Evolutionary conservation across 2,113 vertebrate species (phyloP).

Genomic region (Plestiodon gilberti): DNA sequence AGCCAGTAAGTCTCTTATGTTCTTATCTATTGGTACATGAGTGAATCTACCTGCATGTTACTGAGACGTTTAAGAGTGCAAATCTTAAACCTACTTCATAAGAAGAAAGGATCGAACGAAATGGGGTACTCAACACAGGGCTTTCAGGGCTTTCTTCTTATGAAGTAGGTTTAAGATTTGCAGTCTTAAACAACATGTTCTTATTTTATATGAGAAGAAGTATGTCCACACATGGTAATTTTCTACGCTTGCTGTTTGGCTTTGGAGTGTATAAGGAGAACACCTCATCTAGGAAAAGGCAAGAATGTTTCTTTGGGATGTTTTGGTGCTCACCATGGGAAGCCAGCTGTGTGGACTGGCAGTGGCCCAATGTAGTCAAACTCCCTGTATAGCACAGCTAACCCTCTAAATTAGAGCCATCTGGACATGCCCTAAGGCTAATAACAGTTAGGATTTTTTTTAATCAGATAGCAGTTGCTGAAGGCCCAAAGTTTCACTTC

Average conservation of each 20-base stretch:
- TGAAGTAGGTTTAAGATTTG: background rate
- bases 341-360: background rate
- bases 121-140: too few relatives aligned
- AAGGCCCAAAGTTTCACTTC: slow-evolving; percentile 43
- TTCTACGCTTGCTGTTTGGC: background rate
- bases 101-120: too few relatives aligned
- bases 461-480: slow-evolving; percentile 35
- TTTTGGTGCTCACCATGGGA: background rate
- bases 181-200: background rate
- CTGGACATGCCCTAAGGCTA: background rate
- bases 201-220: background rate
- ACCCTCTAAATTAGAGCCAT: background rate
- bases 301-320: background rate
- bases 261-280: background rate
- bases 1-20: too few relatives aligned
- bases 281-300: background rate
- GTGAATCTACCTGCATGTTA: background rate
- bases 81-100: too few relatives aligned
- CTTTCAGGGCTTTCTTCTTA: too few relatives aligned
- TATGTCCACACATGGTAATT: background rate
- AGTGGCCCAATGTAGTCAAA: background rate
- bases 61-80: too few relatives aligned
- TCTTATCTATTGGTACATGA: too few relatives aligned
- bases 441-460: background rate
- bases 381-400: background rate